Conservation (phyloP, 2,113 vertebrate species). For the Sakesphorus luctuosus region DNA sequence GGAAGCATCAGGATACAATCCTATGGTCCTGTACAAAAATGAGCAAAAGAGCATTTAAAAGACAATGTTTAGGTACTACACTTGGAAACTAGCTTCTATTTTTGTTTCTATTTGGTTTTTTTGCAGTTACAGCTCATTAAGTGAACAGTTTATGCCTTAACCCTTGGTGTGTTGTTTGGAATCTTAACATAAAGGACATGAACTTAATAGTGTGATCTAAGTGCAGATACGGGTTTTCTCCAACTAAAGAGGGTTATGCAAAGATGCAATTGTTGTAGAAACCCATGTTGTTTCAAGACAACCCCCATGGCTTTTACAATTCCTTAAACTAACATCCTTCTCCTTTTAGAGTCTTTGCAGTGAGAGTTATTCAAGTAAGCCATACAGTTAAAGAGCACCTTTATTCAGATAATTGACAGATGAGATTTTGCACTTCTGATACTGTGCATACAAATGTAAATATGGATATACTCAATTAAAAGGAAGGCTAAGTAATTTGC, state of each 20-base stretch:
- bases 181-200: neutral
- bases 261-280: neutral
- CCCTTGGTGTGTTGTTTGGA: neutral
- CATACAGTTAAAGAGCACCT: neutral
- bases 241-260: neutral
- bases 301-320: neutral
- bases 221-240: neutral
- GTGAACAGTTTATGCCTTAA: neutral
- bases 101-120: neutral
- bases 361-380: neutral
- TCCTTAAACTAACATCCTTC: neutral
- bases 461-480: neutral
- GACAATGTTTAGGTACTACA: neutral
- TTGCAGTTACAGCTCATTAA: neutral
- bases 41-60: neutral
- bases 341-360: neutral
- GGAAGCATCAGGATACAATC: constrained; percentile 83
- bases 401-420: neutral
- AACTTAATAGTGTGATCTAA: fast-evolving
- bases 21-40: constrained; percentile 79
- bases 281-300: neutral
- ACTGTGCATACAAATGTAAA: neutral
- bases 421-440: neutral
- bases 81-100: neutral
- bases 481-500: neutral